Evolutionary conservation across 2,113 vertebrate species (phyloP).

Genomic region (Callionymus lyra): DNA sequence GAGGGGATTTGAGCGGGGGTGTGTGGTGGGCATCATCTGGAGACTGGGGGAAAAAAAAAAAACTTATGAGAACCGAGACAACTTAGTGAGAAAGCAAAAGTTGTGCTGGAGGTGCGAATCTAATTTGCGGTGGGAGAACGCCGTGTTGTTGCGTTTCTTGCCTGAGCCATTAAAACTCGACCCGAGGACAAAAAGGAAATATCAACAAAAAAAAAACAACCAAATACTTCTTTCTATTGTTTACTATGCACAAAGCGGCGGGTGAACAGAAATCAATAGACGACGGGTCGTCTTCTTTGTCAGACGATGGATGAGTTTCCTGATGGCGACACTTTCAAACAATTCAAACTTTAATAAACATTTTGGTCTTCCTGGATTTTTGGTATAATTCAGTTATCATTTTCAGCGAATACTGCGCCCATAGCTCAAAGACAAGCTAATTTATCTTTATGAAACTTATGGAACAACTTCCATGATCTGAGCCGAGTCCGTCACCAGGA

Average conservation of each 20-base stretch:
- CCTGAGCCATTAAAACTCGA: slow-evolving; percentile 55
- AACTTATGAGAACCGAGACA: slow-evolving; percentile 60
- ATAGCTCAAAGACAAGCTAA: too few species aligned
- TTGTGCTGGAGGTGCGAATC: slow-evolving; percentile 63
- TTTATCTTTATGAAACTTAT: too few species aligned
- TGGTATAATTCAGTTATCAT: too few species aligned
- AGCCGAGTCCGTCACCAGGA: too few species aligned
- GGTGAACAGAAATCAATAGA: slow-evolving; percentile 41
- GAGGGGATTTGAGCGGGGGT: slow-evolving; percentile 10
- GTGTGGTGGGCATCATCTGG: slow-evolving; percentile 18
- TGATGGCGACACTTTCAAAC: too few species aligned
- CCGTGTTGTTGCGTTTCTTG: slow-evolving; percentile 39
- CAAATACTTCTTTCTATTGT: slow-evolving; percentile 19
- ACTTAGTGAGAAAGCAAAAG: slow-evolving; percentile 59
- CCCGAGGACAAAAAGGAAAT: slow-evolving; percentile 49
- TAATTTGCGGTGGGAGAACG: slow-evolving; percentile 51
- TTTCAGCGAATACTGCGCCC: too few species aligned
- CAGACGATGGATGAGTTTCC: slow-evolving; percentile 21
- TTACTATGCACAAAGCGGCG: slow-evolving; percentile 31
- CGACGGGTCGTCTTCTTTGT: slow-evolving; percentile 35
- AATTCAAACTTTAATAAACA: too few species aligned
- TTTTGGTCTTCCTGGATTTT: too few species aligned
- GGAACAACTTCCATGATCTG: too few species aligned
- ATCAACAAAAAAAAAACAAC: slow-evolving; percentile 13
- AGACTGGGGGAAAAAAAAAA: too few species aligned